phyloP scores from a whole-genome alignment of 2,797 vertebrate genomes.

The Parauchenoglanis ngamensis region DNA sequence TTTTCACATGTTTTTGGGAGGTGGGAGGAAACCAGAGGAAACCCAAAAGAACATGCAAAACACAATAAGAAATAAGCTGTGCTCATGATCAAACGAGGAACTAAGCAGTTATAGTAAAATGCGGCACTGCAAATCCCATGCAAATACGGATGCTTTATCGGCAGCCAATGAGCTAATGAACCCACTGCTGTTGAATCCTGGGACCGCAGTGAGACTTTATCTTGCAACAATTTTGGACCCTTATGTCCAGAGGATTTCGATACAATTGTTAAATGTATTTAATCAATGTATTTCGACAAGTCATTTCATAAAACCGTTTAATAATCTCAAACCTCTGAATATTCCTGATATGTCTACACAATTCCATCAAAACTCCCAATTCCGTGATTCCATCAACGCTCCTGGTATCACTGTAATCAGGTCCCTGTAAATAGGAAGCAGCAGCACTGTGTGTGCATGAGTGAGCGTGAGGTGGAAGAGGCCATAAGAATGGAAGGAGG shows the following conservation, averaged over 20 bases:
- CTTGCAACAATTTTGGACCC: neutral
- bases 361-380: neutral
- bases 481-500: slow-evolving; percentile 40
- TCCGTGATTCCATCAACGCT: neutral
- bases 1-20: neutral
- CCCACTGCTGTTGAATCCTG: too few relatives aligned
- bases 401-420: neutral
- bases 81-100: neutral
- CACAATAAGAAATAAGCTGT: neutral
- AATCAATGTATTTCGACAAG: too few relatives aligned
- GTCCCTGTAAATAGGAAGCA: neutral
- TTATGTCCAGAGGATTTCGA: too few relatives aligned
- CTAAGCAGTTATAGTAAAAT: neutral
- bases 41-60: neutral
- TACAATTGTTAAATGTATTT: too few relatives aligned
- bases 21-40: neutral
- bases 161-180: neutral
- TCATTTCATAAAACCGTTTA: neutral
- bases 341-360: neutral
- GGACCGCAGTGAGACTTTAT: neutral
- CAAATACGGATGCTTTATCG: neutral
- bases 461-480: slow-evolving; percentile 33
- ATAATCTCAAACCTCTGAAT: neutral
- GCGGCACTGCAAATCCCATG: neutral
- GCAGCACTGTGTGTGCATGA: slow-evolving; percentile 7